Conservation (phyloP, 2,888 invertebrate species). For the Euproctis similis region DNA sequence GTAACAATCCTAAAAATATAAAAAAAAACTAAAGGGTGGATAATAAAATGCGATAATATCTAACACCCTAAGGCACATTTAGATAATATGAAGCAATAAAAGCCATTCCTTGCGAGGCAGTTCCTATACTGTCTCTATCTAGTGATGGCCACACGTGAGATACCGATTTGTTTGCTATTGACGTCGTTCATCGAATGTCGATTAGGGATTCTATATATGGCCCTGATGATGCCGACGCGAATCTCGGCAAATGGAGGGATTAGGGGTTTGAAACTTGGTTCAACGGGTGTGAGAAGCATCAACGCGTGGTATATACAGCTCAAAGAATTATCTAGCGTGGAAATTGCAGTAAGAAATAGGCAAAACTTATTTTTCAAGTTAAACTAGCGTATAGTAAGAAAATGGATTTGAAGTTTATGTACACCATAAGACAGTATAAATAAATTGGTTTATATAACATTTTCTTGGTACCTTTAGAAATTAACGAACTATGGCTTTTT, state of each 20-base stretch:
- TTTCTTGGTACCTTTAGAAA: no score
- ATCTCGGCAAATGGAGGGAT: slow-evolving; percentile 56
- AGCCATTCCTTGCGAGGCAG: slow-evolving; percentile 22
- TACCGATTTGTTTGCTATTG: slow-evolving; percentile 49
- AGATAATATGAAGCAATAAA: slow-evolving; percentile 20
- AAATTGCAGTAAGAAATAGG: no score
- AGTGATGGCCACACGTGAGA: slow-evolving; percentile 29
- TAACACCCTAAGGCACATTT: slow-evolving; percentile 4
- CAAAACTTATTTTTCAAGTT: no score
- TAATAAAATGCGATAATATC: slow-evolving; percentile 2
- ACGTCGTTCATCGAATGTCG: slow-evolving; percentile 44
- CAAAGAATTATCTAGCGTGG: slow-evolving; percentile 8
- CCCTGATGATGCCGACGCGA: slow-evolving; percentile 40
- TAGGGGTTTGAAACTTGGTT: slow-evolving; percentile 47
- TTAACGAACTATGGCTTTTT: no score
- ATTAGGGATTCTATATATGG: slow-evolving; percentile 48
- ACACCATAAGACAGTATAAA: no score
- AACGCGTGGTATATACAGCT: slow-evolving; percentile 11
- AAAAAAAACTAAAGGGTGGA: slow-evolving; percentile 1
- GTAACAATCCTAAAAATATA: no score
- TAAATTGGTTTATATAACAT: no score
- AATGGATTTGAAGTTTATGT: no score
- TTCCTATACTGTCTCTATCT: slow-evolving; percentile 15
- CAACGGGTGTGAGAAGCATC: slow-evolving; percentile 20
- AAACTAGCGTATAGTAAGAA: no score